Evolutionary conservation across 2,888 invertebrate genomes (phyloP), one percentile per base, ranked within the genome.

Genomic region (Flabesymbios commensalis): DNA sequence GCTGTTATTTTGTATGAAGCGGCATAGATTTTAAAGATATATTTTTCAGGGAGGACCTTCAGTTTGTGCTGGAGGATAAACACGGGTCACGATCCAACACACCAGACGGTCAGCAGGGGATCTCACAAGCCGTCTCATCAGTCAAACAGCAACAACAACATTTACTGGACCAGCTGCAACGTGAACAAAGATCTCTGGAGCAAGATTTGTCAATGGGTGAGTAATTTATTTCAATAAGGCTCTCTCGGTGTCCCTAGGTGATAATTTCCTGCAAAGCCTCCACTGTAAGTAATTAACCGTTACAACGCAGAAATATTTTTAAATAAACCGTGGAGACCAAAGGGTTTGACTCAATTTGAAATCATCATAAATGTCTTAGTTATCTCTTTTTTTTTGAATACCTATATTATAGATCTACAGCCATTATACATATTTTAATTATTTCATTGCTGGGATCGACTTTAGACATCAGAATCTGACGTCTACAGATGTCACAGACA

Each of bases 31-130:
- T 43, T 17, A 32, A 36, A 28, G 10, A 29, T 33, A 33, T 56
- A 31, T 60, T 41, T n/a, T 52, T 32, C 64, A 80, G 80, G 56
- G 79, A 80, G 59, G 80, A 81, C 63, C 67, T 81, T 28, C 69
- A 74, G 58, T 78, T 72, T 63, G 79, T 78, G 79, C 56, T 81
- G 14, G 76, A 80, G 59, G 74, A 78, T 59, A 63, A 74, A 22
- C 17, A 28, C 29, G 14, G 14, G 33, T 2, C 22, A 22, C 1
- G 39, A n/a, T 17, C 10, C 31, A 10, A 31, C 31, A 48, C 43
- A 7, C 24, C 33, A 10, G 49, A 36, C 28, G 60, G 71, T 7
- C 74, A 75, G 36, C 49, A 72, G 28, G 68, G 74, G 22, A 66
- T 75, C 22, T 75, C 75, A 3, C 70, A 72, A n/a, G n/a, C n/a